Base-by-base conservation (phyloP, 1,140 invertebrate genomes). In the Protaetia brevitarsis region DNA sequence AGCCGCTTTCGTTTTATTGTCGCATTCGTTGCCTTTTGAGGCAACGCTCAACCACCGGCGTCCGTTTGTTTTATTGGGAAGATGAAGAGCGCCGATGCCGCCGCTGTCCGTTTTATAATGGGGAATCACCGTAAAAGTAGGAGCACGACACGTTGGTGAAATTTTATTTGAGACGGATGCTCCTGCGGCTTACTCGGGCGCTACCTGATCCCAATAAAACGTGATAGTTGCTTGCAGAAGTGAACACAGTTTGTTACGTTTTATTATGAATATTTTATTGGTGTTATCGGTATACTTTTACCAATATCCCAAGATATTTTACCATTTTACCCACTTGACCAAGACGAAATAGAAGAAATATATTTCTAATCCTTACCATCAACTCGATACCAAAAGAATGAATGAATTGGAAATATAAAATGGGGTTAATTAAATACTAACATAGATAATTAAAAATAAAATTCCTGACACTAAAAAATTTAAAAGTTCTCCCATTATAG, bases 241-340 rank as follows among this genome's bases (percentile, higher is more conserved):
- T 23, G 26, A 51, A 23, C 41, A 23, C 16, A 8, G 41, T 51
- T 23, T 23, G 41, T 16, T 51, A 51, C 19, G 19, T 4, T 23
- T 51, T 51, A 23, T 51, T 37, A 37, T 37, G 19, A 21, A 51
- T 51, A 51, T 26, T 51, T 51, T 51, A 51, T 51, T 51, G 41
- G 26, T 19, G 41, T 19, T 51, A 51, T 51, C 26, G 41, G 41
- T 23, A 16, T 23, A 23, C 8, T 51, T 51, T 51, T 51, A 19
- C 16, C 8, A 3, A 51, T 13, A 37, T 37, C n/a, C n/a, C n/a
- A n/a, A 37, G n/a, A 16, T 37, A 37, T 45, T 45, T 2, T n/a
- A n/a, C n/a, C n/a, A n/a, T n/a, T n/a, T n/a, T n/a, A n/a, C n/a
- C n/a, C n/a, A n/a, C n/a, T n/a, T n/a, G n/a, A n/a, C n/a, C n/a